These are phyloP conservation scores for Drosophila athabasca DNA, from an alignment of 1,140 invertebrate species.

Conservation along the genomic window DNA sequence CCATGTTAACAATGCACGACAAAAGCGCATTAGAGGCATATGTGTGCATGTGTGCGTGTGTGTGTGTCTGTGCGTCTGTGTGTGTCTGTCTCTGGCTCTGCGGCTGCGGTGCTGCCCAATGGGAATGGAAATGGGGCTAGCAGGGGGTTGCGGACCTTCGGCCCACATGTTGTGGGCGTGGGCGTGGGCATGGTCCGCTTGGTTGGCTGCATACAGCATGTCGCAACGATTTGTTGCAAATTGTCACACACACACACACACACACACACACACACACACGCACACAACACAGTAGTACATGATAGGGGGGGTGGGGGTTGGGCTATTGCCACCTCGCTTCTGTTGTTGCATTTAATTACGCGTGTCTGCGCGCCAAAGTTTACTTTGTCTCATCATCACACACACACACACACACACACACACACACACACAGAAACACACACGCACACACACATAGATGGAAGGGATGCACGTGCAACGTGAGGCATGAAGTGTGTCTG, in stretches of 20 bases:
- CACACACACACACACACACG: constrained; percentile 33
- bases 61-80: not conserved
- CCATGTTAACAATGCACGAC: constrained; percentile 72
- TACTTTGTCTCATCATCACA: constrained; percentile 72
- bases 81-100: constrained; percentile 2
- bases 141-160: constrained; percentile 28
- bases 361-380: constrained; percentile 71
- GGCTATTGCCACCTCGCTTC: constrained; percentile 37
- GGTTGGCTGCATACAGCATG: constrained; percentile 63
- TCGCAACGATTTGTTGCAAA: constrained; percentile 78
- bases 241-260: constrained; percentile 54
- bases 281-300: constrained; percentile 10
- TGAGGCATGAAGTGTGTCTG: constrained; percentile 51
- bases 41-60: constrained; percentile 13
- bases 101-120: constrained; percentile 25
- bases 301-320: not conserved
- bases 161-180: constrained; percentile 34
- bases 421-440: constrained; percentile 31
- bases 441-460: constrained; percentile 4
- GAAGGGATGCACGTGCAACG: constrained; percentile 37
- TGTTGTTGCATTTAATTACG: constrained; percentile 79
- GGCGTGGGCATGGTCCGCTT: constrained; percentile 51
- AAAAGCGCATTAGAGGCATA: constrained; percentile 76
- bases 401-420: constrained; percentile 24
- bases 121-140: not conserved